These are phyloP conservation scores for Bimastos eiseni DNA, from an alignment of 2,888 invertebrate genomes.

Conservation along the genomic window DNA sequence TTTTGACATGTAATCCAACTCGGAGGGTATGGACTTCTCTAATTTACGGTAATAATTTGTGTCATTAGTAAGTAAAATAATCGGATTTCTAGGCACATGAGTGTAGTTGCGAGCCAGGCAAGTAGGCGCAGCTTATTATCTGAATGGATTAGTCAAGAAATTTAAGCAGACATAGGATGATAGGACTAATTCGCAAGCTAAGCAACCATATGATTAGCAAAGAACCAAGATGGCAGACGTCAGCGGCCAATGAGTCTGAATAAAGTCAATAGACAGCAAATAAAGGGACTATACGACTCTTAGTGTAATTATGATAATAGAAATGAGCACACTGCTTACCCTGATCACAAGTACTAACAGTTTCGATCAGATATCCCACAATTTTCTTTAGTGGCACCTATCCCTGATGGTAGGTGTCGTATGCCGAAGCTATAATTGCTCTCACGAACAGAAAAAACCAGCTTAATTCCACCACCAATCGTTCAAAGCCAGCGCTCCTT, in stretches of 20 bases:
- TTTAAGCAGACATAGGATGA: no score
- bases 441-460: background rate
- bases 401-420: no score
- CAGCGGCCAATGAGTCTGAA: background rate
- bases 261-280: background rate
- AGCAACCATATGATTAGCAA: background rate
- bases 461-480: background rate
- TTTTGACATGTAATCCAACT: background rate
- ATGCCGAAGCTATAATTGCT: background rate
- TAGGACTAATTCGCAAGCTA: no score
- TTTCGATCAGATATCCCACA: no score
- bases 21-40: background rate
- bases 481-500: background rate
- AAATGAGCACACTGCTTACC: background rate
- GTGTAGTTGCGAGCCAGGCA: background rate
- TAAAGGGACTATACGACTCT: no score
- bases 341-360: background rate
- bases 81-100: background rate
- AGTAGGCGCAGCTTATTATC: background rate
- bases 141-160: background rate
- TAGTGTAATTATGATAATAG: no score
- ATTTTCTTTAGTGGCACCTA: no score
- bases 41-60: background rate
- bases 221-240: background rate
- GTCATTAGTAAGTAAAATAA: background rate